These are phyloP conservation scores for Phortica magna DNA, from an alignment of 2,888 invertebrate species.

Conservation along the genomic window DNA sequence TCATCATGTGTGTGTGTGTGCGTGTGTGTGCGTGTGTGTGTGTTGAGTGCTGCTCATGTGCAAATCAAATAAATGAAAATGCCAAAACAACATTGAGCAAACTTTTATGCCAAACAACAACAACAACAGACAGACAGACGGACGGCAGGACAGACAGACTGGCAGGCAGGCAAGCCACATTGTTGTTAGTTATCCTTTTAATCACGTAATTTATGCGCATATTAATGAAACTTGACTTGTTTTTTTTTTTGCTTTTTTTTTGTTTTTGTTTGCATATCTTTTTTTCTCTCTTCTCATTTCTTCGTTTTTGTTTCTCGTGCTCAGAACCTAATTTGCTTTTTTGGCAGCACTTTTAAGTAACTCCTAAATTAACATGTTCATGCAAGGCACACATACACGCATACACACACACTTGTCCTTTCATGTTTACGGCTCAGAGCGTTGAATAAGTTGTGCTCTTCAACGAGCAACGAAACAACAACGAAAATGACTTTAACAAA, in stretches of 20 bases:
- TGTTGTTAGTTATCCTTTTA: constrained; percentile 43
- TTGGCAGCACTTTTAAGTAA: constrained; percentile 6
- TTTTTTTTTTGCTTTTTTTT: constrained; percentile 4
- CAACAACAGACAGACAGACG: constrained; percentile 33
- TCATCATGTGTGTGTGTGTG: not conserved
- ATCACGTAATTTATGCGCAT: constrained; percentile 52
- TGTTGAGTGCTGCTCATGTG: constrained; percentile 5
- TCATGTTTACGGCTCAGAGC: not conserved
- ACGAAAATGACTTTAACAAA: constrained; percentile 1
- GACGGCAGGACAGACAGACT: constrained; percentile 20
- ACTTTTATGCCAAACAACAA: constrained; percentile 43
- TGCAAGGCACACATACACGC: constrained; percentile 12
- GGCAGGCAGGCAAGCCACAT: not conserved
- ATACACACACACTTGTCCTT: not conserved
- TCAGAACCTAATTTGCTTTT: constrained; percentile 17
- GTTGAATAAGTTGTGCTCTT: not conserved
- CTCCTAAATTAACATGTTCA: constrained; percentile 26
- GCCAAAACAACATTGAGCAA: constrained; percentile 34
- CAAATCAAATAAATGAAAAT: constrained; percentile 16
- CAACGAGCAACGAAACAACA: not conserved
- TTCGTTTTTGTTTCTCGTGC: constrained; percentile 10
- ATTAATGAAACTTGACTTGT: constrained; percentile 39
- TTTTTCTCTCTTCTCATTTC: not conserved
- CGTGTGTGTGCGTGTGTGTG: constrained; percentile 8
- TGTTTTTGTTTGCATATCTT: not conserved